A percentile compares a stretch with the other conserved stretches of the same genome.
Evolutionary conservation across 1,140 invertebrate genomes (phyloP).

Genomic region (Pemphigus obesinymphae): DNA sequence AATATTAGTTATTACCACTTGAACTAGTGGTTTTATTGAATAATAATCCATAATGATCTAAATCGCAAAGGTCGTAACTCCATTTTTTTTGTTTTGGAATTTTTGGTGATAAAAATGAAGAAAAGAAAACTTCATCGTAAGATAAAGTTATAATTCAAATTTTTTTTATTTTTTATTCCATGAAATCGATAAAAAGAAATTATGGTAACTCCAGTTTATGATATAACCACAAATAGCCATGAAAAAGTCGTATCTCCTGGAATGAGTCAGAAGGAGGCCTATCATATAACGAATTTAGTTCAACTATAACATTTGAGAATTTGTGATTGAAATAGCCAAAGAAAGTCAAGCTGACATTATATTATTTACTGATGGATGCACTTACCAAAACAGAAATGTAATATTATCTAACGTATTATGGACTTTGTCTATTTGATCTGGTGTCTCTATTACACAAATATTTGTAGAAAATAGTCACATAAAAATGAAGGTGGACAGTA

Average conservation of each 20-base stretch:
- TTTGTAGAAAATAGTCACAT: constrained; percentile 40
- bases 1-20: too few species aligned
- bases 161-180: too few species aligned
- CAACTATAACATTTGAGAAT: constrained; percentile 40
- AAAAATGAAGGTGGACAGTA: constrained; percentile 41
- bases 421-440: not conserved
- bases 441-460: constrained; percentile 43
- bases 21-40: too few species aligned
- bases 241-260: constrained; percentile 42
- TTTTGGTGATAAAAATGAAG: too few species aligned
- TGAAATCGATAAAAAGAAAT: too few species aligned
- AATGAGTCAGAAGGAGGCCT: constrained; percentile 42
- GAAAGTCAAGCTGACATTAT: constrained; percentile 36
- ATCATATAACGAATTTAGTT: constrained; percentile 44
- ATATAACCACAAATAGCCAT: too few species aligned
- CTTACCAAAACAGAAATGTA: constrained; percentile 49
- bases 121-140: too few species aligned
- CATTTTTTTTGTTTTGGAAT: too few species aligned
- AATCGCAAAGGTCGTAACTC: too few species aligned
- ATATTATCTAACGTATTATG: constrained; percentile 48
- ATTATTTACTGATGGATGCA: constrained; percentile 49
- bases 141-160: too few species aligned
- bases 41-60: too few species aligned
- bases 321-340: not conserved
- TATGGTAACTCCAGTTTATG: too few species aligned